Base-by-base conservation (phyloP, 2,888 invertebrate species). In the Plebejus argus region DNA sequence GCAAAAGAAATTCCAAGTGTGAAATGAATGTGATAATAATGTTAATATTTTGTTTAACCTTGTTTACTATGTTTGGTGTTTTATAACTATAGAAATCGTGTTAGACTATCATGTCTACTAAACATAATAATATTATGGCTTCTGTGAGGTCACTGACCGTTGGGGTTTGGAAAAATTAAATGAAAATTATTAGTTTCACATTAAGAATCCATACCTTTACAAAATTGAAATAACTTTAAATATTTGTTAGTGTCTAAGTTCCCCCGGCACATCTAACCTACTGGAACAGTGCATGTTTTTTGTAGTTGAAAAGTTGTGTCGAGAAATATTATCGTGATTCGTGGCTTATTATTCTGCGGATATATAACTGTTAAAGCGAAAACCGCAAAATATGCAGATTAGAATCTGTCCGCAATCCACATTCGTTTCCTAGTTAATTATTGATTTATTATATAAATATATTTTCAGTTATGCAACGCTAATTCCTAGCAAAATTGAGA, bases 381-480 rank as follows among this genome's bases (percentile, higher is more conserved):
- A 28, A 66, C 66, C 66, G n/a, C 39, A 70, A 71, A 39, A 39
- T 71, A 49, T 74, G 49, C 74, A 74, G 45, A 72, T 28, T 49
- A 6, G 15, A 23, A 53, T 53, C 18, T 53, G 53, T 28, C 53
- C 53, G 18, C 53, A 53, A 53, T 53, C 74, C 53, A 72, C 49
- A 35, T 49, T 74, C 74, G 74, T 49, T 74, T 74, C 74, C 74
- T 53, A 5, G 53, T 53, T 18, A 74, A 74, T 74, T 72, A 72
- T 28, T 74, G 74, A 74, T 74, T 53, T 53, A 74, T 74, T 74
- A 45, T 23, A 45, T 72, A 72, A 72, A 72, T 72, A 72, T 49
- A 66, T 72, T 72, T 23, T 23, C 20, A 1, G 23, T 72, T 72
- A 72, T 12, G 72, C 6, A 72, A 72, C 45, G 28, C 28, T 33